Evolutionary conservation across 2,113 vertebrate genomes (phyloP), one percentile per base, ranked within the genome.

Genomic region (Ariopsis seemanni): DNA sequence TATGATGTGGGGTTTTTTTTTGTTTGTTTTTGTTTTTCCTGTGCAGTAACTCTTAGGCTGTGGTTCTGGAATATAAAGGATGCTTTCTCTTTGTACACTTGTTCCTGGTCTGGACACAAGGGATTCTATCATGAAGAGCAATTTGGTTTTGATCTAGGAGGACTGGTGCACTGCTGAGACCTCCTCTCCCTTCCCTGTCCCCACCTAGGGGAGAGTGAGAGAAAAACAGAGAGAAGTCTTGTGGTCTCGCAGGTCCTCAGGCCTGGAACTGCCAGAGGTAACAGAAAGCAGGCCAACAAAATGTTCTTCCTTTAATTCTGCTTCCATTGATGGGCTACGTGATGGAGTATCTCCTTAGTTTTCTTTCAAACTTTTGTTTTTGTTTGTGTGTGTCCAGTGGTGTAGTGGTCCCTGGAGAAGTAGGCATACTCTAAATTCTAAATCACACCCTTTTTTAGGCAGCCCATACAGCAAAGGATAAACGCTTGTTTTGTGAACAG

Each of bases 141-240:
- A 3, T 90, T 90, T 90, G 69, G 90, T 78, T 91, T 92, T 89
- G 2, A 83, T 84, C 12, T 85, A 34, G 74, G 30, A 78, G 75
- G 53, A 69, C 80, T 57, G 84, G 86, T 53, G 89, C 78, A 77
- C 86, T 42, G 85, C 85, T 87, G 67, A 18, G 50, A 34, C 72
- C 87, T 60, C n/a, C 74, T 85, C 74, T 79, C 65, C 78, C 62
- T 17, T 78, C 80, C n/a, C 52, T 25, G 27, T 85, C 1, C 57
- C 11, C 69, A 55, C 71, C 60, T 77, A 62, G 7, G 81, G 74
- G 60, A 58, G 25, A 50, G 14, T 9, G 63, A 48, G 18, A 48
- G 18, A 63, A 20, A 27, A 25, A 82, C 58, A 15, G 5, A 22
- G 27, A 85, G 72, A 18, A 42, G 27, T 7, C 22, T 48, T 57